Evolutionary conservation across 2,113 vertebrate species (phyloP).

Genomic region (Daphoenositta chrysoptera): DNA sequence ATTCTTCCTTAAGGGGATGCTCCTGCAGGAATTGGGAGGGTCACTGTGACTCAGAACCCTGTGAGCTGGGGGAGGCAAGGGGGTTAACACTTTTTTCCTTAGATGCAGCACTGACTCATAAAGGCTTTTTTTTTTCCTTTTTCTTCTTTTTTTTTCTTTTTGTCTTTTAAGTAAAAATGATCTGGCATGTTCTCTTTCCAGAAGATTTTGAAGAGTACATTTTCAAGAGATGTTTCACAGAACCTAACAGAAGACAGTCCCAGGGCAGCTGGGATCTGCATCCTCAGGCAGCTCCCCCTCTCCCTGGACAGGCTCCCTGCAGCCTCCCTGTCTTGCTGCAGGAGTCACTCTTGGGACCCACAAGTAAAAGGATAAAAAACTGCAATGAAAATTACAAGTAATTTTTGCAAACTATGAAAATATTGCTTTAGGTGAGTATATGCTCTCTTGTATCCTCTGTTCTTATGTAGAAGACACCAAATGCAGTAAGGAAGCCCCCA

Average conservation of each 20-base stretch:
- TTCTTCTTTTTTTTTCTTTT: too few relatives aligned
- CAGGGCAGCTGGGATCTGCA: background rate
- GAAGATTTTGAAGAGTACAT: background rate
- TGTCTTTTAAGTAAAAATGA: background rate
- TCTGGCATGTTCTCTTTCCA: background rate
- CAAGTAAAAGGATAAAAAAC: background rate
- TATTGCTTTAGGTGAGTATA: background rate
- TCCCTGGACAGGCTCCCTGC: background rate
- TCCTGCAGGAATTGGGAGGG: conserved; percentile 26
- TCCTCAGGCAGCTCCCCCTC: background rate
- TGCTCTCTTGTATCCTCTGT: background rate
- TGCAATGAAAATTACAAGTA: background rate
- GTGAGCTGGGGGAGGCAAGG: background rate
- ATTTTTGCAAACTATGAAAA: background rate
- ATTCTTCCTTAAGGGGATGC: background rate
- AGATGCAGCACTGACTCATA: conserved; percentile 44
- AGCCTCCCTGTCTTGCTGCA: background rate
- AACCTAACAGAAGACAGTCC: background rate
- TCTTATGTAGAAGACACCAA: background rate
- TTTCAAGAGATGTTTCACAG: background rate
- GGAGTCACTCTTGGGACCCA: background rate
- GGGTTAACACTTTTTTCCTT: conserved; percentile 7
- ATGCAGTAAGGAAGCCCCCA: background rate
- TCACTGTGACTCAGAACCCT: conserved; percentile 38
- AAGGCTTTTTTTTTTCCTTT: background rate